Conservation (phyloP, 2,113 vertebrate genomes). For the Ciconia boyciana region DNA sequence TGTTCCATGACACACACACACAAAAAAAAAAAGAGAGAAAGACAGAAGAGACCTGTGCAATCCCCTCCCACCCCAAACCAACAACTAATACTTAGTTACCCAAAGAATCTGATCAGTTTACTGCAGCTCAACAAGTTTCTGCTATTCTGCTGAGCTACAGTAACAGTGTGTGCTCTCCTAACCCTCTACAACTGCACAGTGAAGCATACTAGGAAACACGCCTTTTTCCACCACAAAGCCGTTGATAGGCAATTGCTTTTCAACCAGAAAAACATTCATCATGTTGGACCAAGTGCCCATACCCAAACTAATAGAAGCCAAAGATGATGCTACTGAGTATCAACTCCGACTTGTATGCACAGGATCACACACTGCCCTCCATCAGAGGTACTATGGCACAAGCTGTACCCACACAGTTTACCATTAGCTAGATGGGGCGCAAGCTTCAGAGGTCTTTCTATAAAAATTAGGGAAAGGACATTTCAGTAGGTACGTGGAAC, state of each 20-base stretch:
- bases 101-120: not conserved
- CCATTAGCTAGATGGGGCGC: not conserved
- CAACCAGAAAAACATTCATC: not conserved
- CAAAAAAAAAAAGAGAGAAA: not conserved
- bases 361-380: not conserved
- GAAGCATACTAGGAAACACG: not conserved
- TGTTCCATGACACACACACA: not conserved
- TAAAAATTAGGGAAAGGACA: not conserved
- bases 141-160: not conserved
- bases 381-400: not conserved
- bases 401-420: not conserved
- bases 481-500: not conserved
- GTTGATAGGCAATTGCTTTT: not conserved
- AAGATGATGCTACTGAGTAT: not conserved
- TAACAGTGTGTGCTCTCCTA: not conserved
- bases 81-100: not conserved
- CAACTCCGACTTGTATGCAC: not conserved
- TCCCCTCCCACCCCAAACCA: not conserved
- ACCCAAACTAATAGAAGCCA: not conserved
- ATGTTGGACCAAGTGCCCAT: not conserved
- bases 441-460: not conserved
- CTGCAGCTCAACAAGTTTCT: not conserved
- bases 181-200: not conserved
- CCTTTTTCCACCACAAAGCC: not conserved
- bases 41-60: not conserved